A percentile compares a stretch with the other conserved stretches of the same genome.
phyloP scores from a whole-genome alignment of 2,888 invertebrate species.

The Drosophila anomalata region DNA sequence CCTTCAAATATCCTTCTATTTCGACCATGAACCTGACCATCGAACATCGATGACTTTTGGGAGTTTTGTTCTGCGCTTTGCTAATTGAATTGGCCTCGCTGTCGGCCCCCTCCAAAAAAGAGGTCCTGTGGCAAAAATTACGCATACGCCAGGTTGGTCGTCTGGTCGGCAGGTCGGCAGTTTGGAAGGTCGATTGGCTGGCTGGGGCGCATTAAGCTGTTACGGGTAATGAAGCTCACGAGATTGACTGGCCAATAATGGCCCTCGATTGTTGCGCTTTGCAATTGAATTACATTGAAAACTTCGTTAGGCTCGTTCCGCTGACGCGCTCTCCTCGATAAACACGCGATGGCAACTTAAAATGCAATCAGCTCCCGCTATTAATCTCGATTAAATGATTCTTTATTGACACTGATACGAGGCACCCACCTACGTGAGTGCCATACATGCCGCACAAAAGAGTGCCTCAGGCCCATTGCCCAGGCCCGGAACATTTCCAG shows the following conservation, averaged over 20 bases:
- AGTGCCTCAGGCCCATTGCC: neutral
- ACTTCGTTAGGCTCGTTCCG: constrained; percentile 66
- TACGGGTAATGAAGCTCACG: constrained; percentile 60
- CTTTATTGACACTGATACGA: constrained; percentile 27
- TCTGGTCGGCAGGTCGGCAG: neutral
- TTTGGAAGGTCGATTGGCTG: constrained; percentile 2
- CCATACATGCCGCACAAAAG: neutral
- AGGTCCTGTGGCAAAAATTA: constrained; percentile 48
- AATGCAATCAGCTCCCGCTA: constrained; percentile 61
- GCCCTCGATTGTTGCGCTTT: constrained; percentile 49
- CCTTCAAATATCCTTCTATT: neutral
- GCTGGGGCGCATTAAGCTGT: constrained; percentile 41
- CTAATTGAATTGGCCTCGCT: constrained; percentile 69
- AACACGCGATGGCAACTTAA: constrained; percentile 65
- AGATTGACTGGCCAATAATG: constrained; percentile 51
- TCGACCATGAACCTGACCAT: constrained; percentile 38
- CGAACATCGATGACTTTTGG: constrained; percentile 25
- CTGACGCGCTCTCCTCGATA: constrained; percentile 38
- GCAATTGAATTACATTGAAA: constrained; percentile 70
- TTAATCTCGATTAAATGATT: constrained; percentile 30
- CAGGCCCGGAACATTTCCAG: constrained; percentile 7
- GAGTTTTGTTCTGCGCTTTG: constrained; percentile 57
- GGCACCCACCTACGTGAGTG: constrained; percentile 3
- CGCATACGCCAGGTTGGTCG: constrained; percentile 50
- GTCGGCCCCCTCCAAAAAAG: constrained; percentile 4